phyloP scores from a whole-genome alignment of 2,797 vertebrate genomes.

The Rhinatrema bivittatum region DNA sequence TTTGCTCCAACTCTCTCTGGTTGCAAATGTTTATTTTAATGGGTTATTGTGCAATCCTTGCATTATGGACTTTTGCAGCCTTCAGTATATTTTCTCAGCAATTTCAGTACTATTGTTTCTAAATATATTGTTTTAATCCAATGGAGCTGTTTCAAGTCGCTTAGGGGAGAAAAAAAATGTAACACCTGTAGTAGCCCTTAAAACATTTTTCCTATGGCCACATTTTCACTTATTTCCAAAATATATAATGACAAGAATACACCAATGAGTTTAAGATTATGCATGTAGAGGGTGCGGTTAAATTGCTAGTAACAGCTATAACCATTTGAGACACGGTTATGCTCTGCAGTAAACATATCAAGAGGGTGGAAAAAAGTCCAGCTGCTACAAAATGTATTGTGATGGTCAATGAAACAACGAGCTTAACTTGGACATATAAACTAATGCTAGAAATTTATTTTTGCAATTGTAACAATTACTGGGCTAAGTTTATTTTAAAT shows the following conservation, averaged over 20 bases:
- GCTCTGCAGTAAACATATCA: slow-evolving; percentile 37
- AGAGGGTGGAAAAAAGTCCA: slow-evolving; percentile 31
- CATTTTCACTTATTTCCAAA: slow-evolving; percentile 15
- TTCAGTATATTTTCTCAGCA: slow-evolving; percentile 50
- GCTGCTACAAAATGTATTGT: slow-evolving; percentile 27
- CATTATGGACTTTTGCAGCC: slow-evolving; percentile 54
- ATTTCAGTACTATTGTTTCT: slow-evolving; percentile 56
- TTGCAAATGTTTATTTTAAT: slow-evolving; percentile 77
- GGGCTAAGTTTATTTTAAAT: slow-evolving; percentile 29
- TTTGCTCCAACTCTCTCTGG: slow-evolving; percentile 69
- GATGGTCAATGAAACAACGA: slow-evolving; percentile 30
- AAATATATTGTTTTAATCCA: slow-evolving; percentile 43
- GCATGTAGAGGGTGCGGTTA: slow-evolving; percentile 28
- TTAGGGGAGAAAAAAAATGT: slow-evolving; percentile 40
- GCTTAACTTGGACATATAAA: slow-evolving; percentile 20
- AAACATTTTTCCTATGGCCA: slow-evolving; percentile 15
- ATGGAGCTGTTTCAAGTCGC: slow-evolving; percentile 38
- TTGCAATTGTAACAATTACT: slow-evolving; percentile 34
- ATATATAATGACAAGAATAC: slow-evolving; percentile 17
- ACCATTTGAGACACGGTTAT: slow-evolving; percentile 30
- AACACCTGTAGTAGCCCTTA: slow-evolving; percentile 53
- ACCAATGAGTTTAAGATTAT: slow-evolving; percentile 24
- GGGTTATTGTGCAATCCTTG: slow-evolving; percentile 65
- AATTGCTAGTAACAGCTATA: slow-evolving; percentile 31
- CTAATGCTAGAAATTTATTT: slow-evolving; percentile 45